Base-by-base conservation (phyloP, 2,797 vertebrate species). In the Lagodon rhomboides region DNA sequence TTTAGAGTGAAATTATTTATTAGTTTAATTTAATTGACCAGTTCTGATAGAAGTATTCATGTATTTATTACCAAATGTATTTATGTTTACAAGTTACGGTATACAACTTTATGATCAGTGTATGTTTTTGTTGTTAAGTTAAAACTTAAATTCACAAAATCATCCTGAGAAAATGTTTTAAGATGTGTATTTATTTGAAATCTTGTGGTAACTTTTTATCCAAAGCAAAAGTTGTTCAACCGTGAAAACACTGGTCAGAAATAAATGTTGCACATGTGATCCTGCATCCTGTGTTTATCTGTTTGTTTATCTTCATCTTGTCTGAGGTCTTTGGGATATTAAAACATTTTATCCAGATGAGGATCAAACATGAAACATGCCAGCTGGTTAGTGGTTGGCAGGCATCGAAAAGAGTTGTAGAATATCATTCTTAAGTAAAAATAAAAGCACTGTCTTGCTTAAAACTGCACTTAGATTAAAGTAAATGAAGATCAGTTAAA, bases 1-100 rank as follows among this genome's bases (percentile, higher is more conserved):
- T 18, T 47, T 7, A 5, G 2, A 60, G 30, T 67, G 1, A 41
- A 47, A 20, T 43, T 64, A 85, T 82, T 88, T 86, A 83, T 85
- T 78, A 15, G 6, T 64, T 73, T 56, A 77, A 77, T 49, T 75
- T 53, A 70, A 68, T 34, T 47, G 50, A 50, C 20, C 30, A 56
- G 54, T n/a, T n/a, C 18, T 43, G 16, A 49, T 20, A 47, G 2
- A 60, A 44, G 43, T 47, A 5, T 18, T 47, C 46, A 47, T 17
- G 17, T 86, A 18, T 81, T 86, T 73, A 85, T 86, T 77, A 50
- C 4, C 6, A 53, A 44, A 13, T 53, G 8, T 79, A 77, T 81
- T 81, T 55, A 12, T 46, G 12, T 70, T 79, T 73, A 46, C 23
- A 56, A 44, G 58, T 71, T 15, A 30, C 30, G 5, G 30, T 30